These are phyloP conservation scores for Isichthys henryi DNA, from an alignment of 2,113 vertebrate genomes.

Conservation along the genomic window DNA sequence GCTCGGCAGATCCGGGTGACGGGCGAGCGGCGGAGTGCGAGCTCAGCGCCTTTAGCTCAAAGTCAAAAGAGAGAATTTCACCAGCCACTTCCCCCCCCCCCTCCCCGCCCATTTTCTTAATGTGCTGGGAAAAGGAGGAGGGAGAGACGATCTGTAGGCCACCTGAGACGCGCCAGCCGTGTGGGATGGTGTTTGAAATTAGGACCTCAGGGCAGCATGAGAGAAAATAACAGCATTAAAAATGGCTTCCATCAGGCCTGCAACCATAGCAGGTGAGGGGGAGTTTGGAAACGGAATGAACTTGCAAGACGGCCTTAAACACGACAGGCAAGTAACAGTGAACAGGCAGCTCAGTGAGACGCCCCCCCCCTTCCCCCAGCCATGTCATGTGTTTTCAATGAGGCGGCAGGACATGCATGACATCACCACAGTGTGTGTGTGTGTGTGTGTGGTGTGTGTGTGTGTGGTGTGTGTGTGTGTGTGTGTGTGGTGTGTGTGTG, in stretches of 20 bases:
- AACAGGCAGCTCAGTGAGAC: neutral
- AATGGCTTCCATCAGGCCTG: neutral
- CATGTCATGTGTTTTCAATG: constrained; percentile 49
- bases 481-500: neutral
- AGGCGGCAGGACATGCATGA: constrained; percentile 39
- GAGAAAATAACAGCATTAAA: neutral
- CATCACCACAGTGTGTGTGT: neutral
- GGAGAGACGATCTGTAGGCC: neutral
- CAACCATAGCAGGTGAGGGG: neutral
- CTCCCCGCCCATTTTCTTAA: neutral
- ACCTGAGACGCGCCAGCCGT: neutral
- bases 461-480: neutral
- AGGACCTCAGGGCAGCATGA: neutral
- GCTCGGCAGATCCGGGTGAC: neutral
- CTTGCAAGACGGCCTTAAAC: neutral
- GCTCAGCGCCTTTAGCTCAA: constrained; percentile 6
- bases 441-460: neutral
- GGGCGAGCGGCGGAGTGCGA: neutral
- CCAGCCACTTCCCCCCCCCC: neutral
- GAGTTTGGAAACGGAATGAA: neutral
- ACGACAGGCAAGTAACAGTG: neutral
- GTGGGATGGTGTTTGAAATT: neutral
- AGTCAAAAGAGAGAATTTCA: constrained; percentile 19
- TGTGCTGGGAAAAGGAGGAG: neutral
- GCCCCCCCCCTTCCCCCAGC: neutral